Conservation (phyloP, 1,140 invertebrate genomes). For the Dermatophagoides farinae region DNA sequence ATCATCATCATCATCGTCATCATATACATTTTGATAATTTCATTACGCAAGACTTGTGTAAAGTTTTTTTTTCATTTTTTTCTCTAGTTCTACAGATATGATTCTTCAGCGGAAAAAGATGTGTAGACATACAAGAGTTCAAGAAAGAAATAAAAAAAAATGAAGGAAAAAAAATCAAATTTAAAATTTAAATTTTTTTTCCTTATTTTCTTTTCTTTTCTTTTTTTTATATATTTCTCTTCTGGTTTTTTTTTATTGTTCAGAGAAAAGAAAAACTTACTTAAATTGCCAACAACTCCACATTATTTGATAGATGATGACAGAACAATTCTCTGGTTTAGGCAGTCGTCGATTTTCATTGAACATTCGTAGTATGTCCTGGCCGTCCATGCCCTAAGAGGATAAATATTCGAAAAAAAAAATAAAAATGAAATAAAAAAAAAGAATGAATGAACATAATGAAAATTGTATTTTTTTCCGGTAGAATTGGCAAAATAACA, state of each 20-base stretch:
- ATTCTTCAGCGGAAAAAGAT: too few species aligned
- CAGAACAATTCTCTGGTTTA: constrained; percentile 57
- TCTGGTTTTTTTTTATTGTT: not conserved
- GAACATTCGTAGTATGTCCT: constrained; percentile 22
- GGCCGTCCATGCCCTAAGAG: constrained; percentile 21
- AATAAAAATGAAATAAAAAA: not conserved
- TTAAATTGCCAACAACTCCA: constrained; percentile 62
- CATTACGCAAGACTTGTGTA: too few species aligned
- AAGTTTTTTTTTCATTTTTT: too few species aligned
- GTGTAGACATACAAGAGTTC: not conserved
- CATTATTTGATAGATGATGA: constrained; percentile 67
- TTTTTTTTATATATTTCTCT: not conserved
- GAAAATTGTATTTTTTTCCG: too few species aligned
- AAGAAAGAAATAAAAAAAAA: not conserved
- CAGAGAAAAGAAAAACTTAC: constrained; percentile 14
- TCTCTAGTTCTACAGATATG: too few species aligned
- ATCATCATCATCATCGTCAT: too few species aligned
- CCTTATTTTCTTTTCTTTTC: not conserved
- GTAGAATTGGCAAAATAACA: too few species aligned
- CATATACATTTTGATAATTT: too few species aligned
- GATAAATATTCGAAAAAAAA: not conserved
- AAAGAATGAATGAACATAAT: not conserved
- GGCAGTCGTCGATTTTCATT: constrained; percentile 33
- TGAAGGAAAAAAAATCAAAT: not conserved
- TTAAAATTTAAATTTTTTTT: not conserved